phyloP scores from a whole-genome alignment of 2,113 vertebrate species.

The Crypturellus undulatus region DNA sequence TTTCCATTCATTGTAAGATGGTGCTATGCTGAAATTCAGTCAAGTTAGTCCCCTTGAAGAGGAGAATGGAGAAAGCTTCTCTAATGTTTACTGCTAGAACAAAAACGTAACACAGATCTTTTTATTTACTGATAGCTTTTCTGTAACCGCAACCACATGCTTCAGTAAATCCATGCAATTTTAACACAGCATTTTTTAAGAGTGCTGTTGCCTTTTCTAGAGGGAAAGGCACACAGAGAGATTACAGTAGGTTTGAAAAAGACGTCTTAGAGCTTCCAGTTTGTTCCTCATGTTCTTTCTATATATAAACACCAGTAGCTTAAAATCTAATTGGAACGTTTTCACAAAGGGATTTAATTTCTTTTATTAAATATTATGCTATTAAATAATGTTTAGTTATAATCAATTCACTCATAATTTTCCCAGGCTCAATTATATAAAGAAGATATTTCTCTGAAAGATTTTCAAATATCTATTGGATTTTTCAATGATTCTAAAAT shows the following conservation, averaged over 20 bases:
- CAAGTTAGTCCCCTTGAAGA: background rate
- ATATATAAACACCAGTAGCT: background rate
- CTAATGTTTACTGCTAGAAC: background rate
- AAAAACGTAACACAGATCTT: background rate
- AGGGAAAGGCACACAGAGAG: background rate
- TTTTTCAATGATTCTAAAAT: background rate
- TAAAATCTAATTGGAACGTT: background rate
- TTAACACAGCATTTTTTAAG: background rate
- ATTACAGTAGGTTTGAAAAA: background rate
- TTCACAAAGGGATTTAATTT: background rate
- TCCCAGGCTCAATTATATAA: background rate
- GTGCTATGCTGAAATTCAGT: background rate
- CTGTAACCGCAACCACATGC: background rate
- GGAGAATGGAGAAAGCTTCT: background rate
- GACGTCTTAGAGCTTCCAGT: background rate
- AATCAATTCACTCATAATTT: background rate
- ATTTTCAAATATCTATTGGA: background rate
- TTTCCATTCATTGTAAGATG: background rate
- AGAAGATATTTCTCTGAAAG: background rate
- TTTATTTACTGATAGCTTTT: background rate
- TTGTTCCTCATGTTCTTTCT: background rate
- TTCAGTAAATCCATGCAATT: background rate
- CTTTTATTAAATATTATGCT: background rate
- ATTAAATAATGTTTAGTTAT: background rate
- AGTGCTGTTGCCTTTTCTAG: background rate